Percentiles rank a stretch among this genome's conserved stretches.
Evolutionary conservation across 2,113 vertebrate species (phyloP).

Genomic region (Tyrannus savana): DNA sequence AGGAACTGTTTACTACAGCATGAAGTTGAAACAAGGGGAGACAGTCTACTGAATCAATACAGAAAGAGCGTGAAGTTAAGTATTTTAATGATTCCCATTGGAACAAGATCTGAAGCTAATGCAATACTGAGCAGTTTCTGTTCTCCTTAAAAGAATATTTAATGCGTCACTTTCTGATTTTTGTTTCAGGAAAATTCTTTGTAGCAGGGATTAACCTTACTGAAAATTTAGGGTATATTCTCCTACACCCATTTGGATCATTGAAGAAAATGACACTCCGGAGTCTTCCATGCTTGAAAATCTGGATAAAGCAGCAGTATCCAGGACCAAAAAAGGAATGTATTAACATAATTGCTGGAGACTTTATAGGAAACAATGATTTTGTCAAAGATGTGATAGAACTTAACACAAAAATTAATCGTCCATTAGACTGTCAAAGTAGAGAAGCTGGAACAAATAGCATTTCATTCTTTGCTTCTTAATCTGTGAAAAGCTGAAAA

Average conservation of each 20-base stretch:
- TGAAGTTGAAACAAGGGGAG: background rate
- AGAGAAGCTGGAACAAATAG: background rate
- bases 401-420: constrained; percentile 78
- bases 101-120: background rate
- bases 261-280: constrained; percentile 77
- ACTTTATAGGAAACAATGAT: constrained; percentile 80
- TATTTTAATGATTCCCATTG: background rate
- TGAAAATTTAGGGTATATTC: constrained; percentile 76
- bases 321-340: constrained; percentile 75
- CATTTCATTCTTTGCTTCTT: background rate
- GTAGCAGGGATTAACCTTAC: constrained; percentile 90
- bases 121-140: background rate
- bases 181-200: constrained; percentile 83
- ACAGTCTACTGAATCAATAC: background rate
- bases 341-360: constrained; percentile 90
- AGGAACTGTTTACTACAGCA: background rate
- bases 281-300: constrained; percentile 73
- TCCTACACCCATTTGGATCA: constrained; percentile 73
- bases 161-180: background rate
- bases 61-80: background rate
- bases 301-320: constrained; percentile 83
- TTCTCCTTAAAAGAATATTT: background rate
- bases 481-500: background rate
- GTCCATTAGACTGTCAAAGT: background rate
- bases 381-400: constrained; percentile 82